Evolutionary conservation across 2,888 invertebrate species (phyloP).

Genomic region (Marasmarcha lunaedactyla): DNA sequence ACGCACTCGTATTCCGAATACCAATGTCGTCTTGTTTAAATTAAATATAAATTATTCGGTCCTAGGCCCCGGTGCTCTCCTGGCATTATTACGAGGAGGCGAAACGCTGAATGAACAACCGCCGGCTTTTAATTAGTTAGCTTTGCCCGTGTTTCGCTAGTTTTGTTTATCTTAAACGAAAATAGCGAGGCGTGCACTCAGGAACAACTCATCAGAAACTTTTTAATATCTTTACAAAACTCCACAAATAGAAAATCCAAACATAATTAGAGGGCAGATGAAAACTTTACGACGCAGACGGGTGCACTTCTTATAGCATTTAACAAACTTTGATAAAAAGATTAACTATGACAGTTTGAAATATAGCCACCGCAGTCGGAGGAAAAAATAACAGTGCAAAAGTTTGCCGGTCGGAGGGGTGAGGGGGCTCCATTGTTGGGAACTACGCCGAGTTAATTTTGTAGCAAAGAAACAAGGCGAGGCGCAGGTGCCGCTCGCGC

Average conservation of each 20-base stretch:
- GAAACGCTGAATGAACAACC: slow-evolving; percentile 56
- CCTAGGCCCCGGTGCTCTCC: slow-evolving; percentile 57
- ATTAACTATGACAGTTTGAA: slow-evolving; percentile 71
- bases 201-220: too few species aligned
- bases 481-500: slow-evolving; percentile 49
- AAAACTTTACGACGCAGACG: slow-evolving; percentile 44
- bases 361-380: slow-evolving; percentile 59
- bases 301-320: slow-evolving; percentile 62
- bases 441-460: slow-evolving; percentile 59
- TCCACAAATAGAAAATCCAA: slow-evolving; percentile 24
- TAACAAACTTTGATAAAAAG: slow-evolving; percentile 71
- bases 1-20: slow-evolving; percentile 70
- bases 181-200: neutral
- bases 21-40: slow-evolving; percentile 71
- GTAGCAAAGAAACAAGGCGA: slow-evolving; percentile 50
- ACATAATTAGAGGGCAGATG: slow-evolving; percentile 60
- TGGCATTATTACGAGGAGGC: slow-evolving; percentile 47
- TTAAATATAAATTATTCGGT: slow-evolving; percentile 70
- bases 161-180: neutral
- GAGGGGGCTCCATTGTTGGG: slow-evolving; percentile 49
- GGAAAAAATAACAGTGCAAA: slow-evolving; percentile 58
- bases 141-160: slow-evolving; percentile 18
- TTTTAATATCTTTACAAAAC: slow-evolving; percentile 34
- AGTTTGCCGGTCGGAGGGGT: slow-evolving; percentile 35
- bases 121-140: slow-evolving; percentile 52